These are phyloP conservation scores for Corticium candelabrum DNA, from an alignment of 37 sponge, comb jelly and placozoan species.

Conservation along the genomic window DNA sequence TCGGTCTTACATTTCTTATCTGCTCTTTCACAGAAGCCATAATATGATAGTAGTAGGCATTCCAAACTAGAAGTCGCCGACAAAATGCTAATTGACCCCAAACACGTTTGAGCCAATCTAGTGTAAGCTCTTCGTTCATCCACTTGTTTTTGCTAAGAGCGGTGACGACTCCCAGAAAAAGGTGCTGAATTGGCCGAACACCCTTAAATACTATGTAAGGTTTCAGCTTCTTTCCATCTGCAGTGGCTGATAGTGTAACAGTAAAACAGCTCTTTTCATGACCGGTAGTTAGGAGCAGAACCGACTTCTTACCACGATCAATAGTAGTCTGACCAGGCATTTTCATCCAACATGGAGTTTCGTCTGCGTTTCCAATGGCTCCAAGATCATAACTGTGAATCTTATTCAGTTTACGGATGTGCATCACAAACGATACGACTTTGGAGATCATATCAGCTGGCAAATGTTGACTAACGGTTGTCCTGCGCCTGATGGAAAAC, in stretches of 20 bases:
- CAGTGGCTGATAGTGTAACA: constrained; percentile 39
- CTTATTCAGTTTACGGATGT: neutral
- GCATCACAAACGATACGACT: constrained; percentile 16
- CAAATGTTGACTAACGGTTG: constrained; percentile 35
- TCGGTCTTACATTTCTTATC: constrained; percentile 8
- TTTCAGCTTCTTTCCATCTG: constrained; percentile 37
- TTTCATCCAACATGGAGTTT: constrained; percentile 55
- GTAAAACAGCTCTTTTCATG: constrained; percentile 51
- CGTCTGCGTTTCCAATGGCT: constrained; percentile 31
- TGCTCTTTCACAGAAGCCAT: neutral
- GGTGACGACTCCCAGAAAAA: constrained; percentile 21
- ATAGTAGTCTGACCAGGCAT: constrained; percentile 49
- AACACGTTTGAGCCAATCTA: constrained; percentile 26
- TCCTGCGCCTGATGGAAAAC: constrained; percentile 22
- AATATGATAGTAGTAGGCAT: constrained; percentile 48
- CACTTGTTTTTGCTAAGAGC: constrained; percentile 30
- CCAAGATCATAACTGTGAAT: neutral
- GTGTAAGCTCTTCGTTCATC: constrained; percentile 45
- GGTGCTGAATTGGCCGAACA: constrained; percentile 17
- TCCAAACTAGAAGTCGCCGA: constrained; percentile 37
- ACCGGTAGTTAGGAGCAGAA: constrained; percentile 36
- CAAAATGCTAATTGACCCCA: constrained; percentile 46
- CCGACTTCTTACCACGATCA: constrained; percentile 30
- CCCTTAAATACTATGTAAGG: constrained; percentile 55
- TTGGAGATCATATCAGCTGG: constrained; percentile 27